Conservation (phyloP, 2,888 invertebrate genomes). For the Conops quadrifasciatus region DNA sequence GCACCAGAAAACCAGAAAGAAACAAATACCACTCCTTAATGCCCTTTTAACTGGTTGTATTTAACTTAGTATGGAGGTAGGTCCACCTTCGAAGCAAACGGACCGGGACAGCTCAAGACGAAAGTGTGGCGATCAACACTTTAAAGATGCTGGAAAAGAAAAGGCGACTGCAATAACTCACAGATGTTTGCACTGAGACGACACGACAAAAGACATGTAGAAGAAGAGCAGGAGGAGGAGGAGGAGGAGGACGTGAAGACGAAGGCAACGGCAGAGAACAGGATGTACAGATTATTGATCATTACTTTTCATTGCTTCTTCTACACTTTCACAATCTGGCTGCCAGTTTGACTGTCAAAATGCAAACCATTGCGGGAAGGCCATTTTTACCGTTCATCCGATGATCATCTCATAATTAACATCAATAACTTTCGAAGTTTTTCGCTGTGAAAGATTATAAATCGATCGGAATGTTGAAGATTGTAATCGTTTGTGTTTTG, state of each 20-base stretch:
- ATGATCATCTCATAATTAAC: constrained; percentile 63
- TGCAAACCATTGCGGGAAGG: constrained; percentile 26
- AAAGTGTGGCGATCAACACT: constrained; percentile 35
- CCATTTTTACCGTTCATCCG: constrained; percentile 55
- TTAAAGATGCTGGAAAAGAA: background rate
- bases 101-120: background rate
- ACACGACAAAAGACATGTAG: background rate
- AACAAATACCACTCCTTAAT: no score
- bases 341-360: constrained; percentile 46
- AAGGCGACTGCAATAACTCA: constrained; percentile 2
- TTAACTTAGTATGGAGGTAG: background rate
- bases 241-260: background rate
- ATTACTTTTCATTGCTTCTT: constrained; percentile 51
- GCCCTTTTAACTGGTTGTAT: no score
- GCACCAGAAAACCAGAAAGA: no score
- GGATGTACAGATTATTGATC: constrained; percentile 51
- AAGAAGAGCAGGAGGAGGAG: background rate
- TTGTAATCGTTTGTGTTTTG: background rate
- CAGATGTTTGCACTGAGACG: background rate
- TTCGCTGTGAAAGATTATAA: background rate
- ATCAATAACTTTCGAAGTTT: constrained; percentile 55
- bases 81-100: background rate
- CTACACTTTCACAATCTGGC: constrained; percentile 18
- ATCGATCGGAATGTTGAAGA: constrained; percentile 16
- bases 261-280: background rate